Conservation (phyloP, 2,888 invertebrate genomes). For the Meloe dianella region DNA sequence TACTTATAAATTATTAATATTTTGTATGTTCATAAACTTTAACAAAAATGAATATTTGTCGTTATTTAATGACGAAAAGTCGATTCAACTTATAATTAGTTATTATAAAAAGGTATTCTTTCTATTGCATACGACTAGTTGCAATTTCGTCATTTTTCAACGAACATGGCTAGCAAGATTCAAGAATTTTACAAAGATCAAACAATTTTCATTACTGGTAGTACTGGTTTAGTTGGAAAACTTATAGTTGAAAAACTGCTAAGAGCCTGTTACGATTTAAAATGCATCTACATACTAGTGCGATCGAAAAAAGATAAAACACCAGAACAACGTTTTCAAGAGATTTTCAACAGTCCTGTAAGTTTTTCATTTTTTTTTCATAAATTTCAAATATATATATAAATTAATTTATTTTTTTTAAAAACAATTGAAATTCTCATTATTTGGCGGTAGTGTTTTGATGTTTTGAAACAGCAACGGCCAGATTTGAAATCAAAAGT, state of each 20-base stretch:
- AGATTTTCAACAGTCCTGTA: background rate
- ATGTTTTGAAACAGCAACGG: background rate
- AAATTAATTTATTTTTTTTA: too few relatives aligned
- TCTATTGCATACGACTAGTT: too few relatives aligned
- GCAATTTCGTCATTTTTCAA: too few relatives aligned
- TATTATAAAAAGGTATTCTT: too few relatives aligned
- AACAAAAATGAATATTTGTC: too few relatives aligned
- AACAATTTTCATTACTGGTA: constrained; percentile 3
- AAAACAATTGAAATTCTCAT: too few relatives aligned
- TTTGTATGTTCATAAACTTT: too few relatives aligned
- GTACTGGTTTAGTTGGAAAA: background rate
- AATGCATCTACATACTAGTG: background rate
- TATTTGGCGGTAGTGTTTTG: constrained; percentile 6
- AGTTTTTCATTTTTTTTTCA: background rate
- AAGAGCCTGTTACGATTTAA: background rate
- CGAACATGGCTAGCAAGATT: background rate
- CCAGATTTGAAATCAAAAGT: background rate
- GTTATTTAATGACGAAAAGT: too few relatives aligned
- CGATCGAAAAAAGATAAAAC: background rate
- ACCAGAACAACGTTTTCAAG: background rate
- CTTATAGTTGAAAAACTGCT: background rate
- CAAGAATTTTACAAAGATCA: constrained; percentile 6
- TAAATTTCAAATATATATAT: background rate
- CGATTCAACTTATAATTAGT: too few relatives aligned
- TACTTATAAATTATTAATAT: too few relatives aligned